Percentiles rank a stretch among this genome's conserved stretches.
These are phyloP conservation scores for Azorinus chamasolen DNA, from an alignment of 2,888 invertebrate genomes.

Conservation along the genomic window DNA sequence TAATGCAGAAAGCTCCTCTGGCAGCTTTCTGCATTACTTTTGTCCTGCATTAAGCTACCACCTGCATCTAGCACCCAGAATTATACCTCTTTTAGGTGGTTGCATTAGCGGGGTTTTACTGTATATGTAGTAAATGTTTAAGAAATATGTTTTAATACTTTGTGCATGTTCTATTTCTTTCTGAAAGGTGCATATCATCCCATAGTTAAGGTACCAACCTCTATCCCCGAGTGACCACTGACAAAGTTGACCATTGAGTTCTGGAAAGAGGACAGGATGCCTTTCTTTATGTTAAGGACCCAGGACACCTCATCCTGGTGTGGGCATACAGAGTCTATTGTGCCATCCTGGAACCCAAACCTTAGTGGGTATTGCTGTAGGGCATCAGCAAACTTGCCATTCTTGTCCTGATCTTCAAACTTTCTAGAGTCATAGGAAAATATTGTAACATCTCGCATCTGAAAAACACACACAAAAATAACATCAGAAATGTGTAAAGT, in stretches of 20 bases:
- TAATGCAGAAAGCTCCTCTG: too few species aligned
- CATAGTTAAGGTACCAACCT: too few species aligned
- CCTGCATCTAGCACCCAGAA: too few species aligned
- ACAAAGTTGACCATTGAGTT: constrained; percentile 95
- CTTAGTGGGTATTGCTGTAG: constrained; percentile 91
- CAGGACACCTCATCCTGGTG: constrained; percentile 92
- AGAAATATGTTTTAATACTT: too few species aligned
- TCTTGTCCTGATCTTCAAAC: constrained; percentile 46
- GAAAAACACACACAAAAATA: constrained; percentile 9
- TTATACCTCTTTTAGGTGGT: too few species aligned
- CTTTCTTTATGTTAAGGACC: constrained; percentile 96
- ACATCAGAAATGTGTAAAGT: too few species aligned
- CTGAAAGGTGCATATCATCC: too few species aligned
- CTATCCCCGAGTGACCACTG: constrained; percentile 86
- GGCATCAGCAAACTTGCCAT: constrained; percentile 86
- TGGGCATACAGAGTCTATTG: constrained; percentile 92
- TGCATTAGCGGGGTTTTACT: too few species aligned
- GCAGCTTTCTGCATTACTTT: too few species aligned
- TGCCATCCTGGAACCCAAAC: constrained; percentile 93
- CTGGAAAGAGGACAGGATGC: constrained; percentile 94
- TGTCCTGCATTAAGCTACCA: too few species aligned
- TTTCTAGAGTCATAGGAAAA: constrained; percentile 64
- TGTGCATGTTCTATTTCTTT: too few species aligned
- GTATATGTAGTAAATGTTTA: too few species aligned
- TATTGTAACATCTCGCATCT: constrained; percentile 66